Base-by-base conservation (phyloP, 2,113 vertebrate species). In the Etheostoma spectabile region DNA sequence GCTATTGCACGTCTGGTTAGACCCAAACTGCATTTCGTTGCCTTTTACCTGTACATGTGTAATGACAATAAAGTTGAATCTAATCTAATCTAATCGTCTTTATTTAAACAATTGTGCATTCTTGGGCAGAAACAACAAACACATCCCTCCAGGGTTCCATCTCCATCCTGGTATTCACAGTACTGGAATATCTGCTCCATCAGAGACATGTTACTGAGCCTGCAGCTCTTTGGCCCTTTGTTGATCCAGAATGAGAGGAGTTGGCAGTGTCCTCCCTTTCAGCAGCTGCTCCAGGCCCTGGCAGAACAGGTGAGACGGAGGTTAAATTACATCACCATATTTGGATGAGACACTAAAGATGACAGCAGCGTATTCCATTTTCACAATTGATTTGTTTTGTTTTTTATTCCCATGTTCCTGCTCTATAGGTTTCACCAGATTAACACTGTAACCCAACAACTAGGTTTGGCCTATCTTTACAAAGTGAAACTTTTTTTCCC, bases 281-380 rank as follows among this genome's bases (percentile, higher is more conserved):
- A 99, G 90, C 73, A 96, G 90, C 1, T 6, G 56, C 57, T 97
- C 96, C 69, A 99, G 93, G 19, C 95, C 98, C 98, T 99, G 84
- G 52, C 81, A 88, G 89, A 24, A 30, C 30, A 60, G 33, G 65
- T 1, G 22, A 74, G n/a, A 51, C 18, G 16, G 24, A 30, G 12
- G 15, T 79, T 61, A 21, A 48, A 35, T 51, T 14, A 59, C 52
- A 64, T 49, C n/a, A 21, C 22, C 4, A 1, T 15, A 5, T 64
- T 42, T 2, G 15, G 35, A 46, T 8, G 3, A 16, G 13, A 48
- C 8, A 35, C 2, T 46, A 14, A 18, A 24, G 13, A 7, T 33
- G 14, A 46, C 14, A 24, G 19, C 35, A 42, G n/a, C 5, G 6
- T 24, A 19, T 19, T 52, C 8, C 35, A 2, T 46, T 19, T 22